A percentile compares a stretch with the other conserved stretches of the same genome.
phyloP scores from a whole-genome alignment of 2,113 vertebrate species.

The Neoarius graeffei region DNA sequence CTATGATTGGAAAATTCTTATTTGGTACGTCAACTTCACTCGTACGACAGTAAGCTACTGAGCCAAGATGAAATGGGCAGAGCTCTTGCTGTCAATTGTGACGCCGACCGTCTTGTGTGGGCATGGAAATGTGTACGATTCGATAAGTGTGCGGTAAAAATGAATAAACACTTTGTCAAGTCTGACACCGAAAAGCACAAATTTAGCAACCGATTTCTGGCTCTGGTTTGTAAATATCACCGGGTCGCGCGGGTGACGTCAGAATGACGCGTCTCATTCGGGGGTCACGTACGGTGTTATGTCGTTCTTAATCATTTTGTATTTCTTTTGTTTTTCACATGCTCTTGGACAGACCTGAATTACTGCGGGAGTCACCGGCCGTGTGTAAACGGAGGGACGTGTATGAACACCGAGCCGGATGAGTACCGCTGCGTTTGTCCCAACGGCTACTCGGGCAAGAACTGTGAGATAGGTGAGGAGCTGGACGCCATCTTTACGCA shows the following conservation, averaged over 20 bases:
- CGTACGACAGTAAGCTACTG: too few species aligned
- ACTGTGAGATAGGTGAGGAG: slow-evolving; percentile 87
- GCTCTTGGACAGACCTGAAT: slow-evolving; percentile 82
- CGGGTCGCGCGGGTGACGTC: neutral
- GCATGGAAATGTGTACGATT: neutral
- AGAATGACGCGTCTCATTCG: neutral
- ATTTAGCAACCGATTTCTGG: neutral
- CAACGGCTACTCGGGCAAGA: slow-evolving; percentile 89
- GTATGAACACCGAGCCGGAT: slow-evolving; percentile 90
- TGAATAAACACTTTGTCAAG: neutral
- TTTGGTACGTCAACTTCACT: too few species aligned
- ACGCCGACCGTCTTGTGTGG: too few species aligned
- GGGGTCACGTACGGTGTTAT: neutral
- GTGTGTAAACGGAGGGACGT: slow-evolving; percentile 88
- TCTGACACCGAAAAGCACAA: neutral
- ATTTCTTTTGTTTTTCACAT: neutral
- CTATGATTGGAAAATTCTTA: too few species aligned
- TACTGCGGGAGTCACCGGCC: slow-evolving; percentile 94
- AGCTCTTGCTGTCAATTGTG: too few species aligned
- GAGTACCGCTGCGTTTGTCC: slow-evolving; percentile 90
- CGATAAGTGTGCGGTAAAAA: neutral
- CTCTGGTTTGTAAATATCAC: neutral
- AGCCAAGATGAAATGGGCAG: too few species aligned
- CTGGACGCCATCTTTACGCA: neutral
- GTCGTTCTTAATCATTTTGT: neutral